Evolutionary conservation across 2,113 vertebrate species (phyloP).

Genomic region (Eublepharis macularius): DNA sequence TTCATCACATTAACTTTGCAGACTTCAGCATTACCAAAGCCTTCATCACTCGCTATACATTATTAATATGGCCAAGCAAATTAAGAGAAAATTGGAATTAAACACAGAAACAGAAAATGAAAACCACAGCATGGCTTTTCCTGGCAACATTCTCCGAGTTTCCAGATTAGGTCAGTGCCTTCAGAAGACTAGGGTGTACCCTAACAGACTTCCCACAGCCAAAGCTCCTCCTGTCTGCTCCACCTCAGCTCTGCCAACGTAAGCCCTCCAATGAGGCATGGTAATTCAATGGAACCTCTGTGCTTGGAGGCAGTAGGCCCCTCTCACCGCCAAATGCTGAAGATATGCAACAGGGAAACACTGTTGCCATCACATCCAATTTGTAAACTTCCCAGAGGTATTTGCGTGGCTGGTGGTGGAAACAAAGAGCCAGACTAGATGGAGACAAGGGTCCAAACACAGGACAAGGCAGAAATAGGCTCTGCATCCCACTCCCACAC

Average conservation of each 20-base stretch:
- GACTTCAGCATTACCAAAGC: neutral
- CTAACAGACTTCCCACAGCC: too few species aligned
- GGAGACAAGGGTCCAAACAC: too few species aligned
- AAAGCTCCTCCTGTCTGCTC: neutral
- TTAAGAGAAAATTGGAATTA: slow-evolving; percentile 21
- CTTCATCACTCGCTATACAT: neutral
- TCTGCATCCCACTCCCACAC: too few species aligned
- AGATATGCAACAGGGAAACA: too few species aligned
- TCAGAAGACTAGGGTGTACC: neutral
- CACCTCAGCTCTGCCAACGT: neutral
- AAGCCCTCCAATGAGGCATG: neutral
- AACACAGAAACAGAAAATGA: neutral
- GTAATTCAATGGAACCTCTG: too few species aligned
- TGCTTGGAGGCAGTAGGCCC: too few species aligned
- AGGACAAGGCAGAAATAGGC: too few species aligned
- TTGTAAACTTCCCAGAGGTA: too few species aligned
- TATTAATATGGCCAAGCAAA: neutral
- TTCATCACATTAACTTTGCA: slow-evolving; percentile 27
- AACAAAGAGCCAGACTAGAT: too few species aligned
- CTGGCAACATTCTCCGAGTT: neutral
- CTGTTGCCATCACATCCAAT: too few species aligned
- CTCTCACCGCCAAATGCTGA: too few species aligned
- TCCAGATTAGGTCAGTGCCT: neutral
- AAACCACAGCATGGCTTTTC: neutral
- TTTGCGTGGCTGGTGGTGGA: too few species aligned